These are phyloP conservation scores for Haliclona indistincta DNA, from an alignment of 37 sponge, comb jelly and placozoan species.

Conservation along the genomic window DNA sequence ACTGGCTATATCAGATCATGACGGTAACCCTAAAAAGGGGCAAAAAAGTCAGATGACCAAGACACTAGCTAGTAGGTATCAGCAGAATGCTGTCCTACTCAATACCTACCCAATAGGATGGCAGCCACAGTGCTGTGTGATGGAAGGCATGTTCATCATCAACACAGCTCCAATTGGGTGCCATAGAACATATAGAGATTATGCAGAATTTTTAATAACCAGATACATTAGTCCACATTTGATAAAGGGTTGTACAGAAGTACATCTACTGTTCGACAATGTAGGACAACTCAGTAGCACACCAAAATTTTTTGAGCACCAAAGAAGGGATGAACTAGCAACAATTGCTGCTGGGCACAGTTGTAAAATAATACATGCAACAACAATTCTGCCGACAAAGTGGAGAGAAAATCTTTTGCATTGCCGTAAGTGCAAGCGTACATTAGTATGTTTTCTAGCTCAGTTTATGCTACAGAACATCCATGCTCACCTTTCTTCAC, in stretches of 20 bases:
- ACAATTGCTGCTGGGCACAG: background rate
- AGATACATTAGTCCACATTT: background rate
- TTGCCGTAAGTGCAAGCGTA: conserved; percentile 17
- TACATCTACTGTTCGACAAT: conserved; percentile 25
- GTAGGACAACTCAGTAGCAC: background rate
- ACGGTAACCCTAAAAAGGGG: conserved; percentile 31
- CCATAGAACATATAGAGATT: conserved; percentile 6
- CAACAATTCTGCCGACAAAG: background rate
- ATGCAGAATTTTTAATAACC: background rate
- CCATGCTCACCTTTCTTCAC: background rate
- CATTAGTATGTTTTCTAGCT: background rate
- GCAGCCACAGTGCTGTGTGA: conserved; percentile 5
- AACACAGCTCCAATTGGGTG: conserved; percentile 20
- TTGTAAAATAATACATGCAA: background rate
- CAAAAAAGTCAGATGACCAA: conserved; percentile 30
- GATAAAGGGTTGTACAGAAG: background rate
- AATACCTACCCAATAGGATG: background rate
- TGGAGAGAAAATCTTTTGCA: conserved; percentile 8
- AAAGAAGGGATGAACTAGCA: background rate
- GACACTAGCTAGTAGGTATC: conserved; percentile 14
- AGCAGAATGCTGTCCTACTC: background rate
- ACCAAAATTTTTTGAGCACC: conserved; percentile 12
- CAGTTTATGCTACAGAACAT: background rate
- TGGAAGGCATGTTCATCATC: conserved; percentile 34
- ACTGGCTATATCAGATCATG: conserved; percentile 22